These are phyloP conservation scores for Corythornis vintsioides DNA, from an alignment of 2,113 vertebrate genomes.

Conservation along the genomic window DNA sequence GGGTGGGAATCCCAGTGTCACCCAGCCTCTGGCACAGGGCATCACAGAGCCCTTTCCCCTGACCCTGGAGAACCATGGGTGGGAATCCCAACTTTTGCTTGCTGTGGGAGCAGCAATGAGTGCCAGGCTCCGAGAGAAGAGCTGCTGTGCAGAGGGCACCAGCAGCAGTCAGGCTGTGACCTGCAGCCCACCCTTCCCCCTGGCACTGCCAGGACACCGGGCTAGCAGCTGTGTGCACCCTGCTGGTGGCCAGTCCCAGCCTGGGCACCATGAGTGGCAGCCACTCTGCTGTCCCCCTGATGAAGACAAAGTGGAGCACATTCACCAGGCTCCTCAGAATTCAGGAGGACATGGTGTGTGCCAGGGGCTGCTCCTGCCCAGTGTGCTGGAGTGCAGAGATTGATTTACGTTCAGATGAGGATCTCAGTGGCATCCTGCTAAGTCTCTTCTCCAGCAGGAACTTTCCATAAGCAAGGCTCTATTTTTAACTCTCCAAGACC, in stretches of 20 bases:
- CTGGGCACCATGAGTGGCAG: background rate
- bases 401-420: slow-evolving; percentile 55
- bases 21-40: too few relatives aligned
- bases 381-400: background rate
- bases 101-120: background rate
- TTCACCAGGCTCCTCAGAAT: background rate
- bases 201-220: too few relatives aligned
- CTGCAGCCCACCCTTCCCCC: background rate
- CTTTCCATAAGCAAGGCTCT: slow-evolving; percentile 73
- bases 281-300: background rate
- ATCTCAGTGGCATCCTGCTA: slow-evolving; percentile 14
- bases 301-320: background rate
- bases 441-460: slow-evolving; percentile 60
- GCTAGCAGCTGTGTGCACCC: background rate
- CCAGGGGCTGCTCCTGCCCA: background rate
- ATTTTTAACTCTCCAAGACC: slow-evolving; percentile 64
- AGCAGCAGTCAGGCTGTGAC: background rate
- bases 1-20: too few relatives aligned
- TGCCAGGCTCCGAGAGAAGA: background rate
- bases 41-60: too few relatives aligned
- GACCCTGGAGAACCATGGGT: too few relatives aligned
- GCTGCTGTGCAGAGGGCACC: too few relatives aligned
- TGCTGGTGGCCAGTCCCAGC: background rate
- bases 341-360: background rate
- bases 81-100: too few relatives aligned